A percentile compares a stretch with the other conserved stretches of the same genome.
These are phyloP conservation scores for Drosophila setosimentum DNA, from an alignment of 2,888 invertebrate species.

Conservation along the genomic window DNA sequence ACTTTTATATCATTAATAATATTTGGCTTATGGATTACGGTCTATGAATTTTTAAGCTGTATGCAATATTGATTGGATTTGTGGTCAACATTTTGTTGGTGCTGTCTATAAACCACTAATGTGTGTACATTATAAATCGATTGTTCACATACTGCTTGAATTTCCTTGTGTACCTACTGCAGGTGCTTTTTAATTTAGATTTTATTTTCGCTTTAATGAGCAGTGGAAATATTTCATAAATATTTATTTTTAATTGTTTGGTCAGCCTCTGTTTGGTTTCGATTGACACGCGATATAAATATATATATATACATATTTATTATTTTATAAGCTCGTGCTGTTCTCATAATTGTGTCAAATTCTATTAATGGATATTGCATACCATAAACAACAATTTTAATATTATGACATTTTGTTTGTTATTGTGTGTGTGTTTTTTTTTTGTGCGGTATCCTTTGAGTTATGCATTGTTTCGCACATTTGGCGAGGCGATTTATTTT, in stretches of 20 bases:
- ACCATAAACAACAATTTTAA: conserved; percentile 55
- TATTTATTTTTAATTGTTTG: conserved; percentile 20
- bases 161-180: neutral
- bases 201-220: conserved; percentile 7
- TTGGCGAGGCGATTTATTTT: conserved; percentile 75
- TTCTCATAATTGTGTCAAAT: conserved; percentile 53
- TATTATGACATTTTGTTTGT: conserved; percentile 41
- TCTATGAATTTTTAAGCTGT: conserved; percentile 31
- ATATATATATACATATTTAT: neutral
- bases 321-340: conserved; percentile 5
- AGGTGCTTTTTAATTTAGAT: neutral
- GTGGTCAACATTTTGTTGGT: conserved; percentile 26
- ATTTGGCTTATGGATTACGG: conserved; percentile 52
- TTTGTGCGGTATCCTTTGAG: conserved; percentile 54
- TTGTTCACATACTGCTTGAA: neutral
- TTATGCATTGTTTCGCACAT: conserved; percentile 78
- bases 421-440: conserved; percentile 20
- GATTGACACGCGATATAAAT: conserved; percentile 18
- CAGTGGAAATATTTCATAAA: conserved; percentile 7
- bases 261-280: conserved; percentile 14
- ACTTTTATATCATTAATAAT: conserved; percentile 54
- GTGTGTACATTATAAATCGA: conserved; percentile 14
- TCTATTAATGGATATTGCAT: conserved; percentile 60
- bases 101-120: conserved; percentile 9
- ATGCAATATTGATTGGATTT: conserved; percentile 58